These are phyloP conservation scores for Coenobita brevimanus DNA, from an alignment of 1,140 invertebrate genomes.

Conservation along the genomic window DNA sequence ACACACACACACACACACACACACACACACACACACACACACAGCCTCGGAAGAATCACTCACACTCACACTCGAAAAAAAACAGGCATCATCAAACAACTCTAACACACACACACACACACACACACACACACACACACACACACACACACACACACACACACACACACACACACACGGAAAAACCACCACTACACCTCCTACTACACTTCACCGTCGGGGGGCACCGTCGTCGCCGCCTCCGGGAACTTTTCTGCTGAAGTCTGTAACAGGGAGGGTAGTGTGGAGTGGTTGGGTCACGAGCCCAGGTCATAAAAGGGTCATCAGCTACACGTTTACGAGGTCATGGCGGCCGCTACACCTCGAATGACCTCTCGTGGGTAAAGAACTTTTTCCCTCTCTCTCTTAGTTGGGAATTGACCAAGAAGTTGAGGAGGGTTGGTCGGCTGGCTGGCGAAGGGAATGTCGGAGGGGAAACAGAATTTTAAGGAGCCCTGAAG, in stretches of 20 bases:
- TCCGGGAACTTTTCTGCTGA: background rate
- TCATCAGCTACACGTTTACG: conserved; percentile 52
- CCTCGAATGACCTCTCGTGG: conserved; percentile 11
- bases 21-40: background rate
- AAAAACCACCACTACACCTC: background rate
- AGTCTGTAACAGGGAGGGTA: background rate
- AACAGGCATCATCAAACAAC: no score
- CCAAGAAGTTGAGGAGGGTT: background rate
- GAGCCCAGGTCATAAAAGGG: conserved; percentile 36
- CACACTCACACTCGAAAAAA: background rate
- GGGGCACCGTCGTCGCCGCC: background rate
- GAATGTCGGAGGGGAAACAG: background rate
- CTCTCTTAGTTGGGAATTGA: background rate
- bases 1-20: background rate
- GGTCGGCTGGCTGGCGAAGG: background rate
- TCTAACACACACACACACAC: background rate
- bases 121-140: background rate
- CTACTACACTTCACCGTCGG: background rate
- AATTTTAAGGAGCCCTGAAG: no score
- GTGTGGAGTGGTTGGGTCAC: conserved; percentile 2
- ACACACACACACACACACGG: background rate
- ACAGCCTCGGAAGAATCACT: background rate
- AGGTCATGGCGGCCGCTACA: conserved; percentile 34
- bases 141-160: background rate
- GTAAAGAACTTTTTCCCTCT: no score